Base-by-base conservation (phyloP, 2,797 vertebrate species). In the Crax fasciolata region DNA sequence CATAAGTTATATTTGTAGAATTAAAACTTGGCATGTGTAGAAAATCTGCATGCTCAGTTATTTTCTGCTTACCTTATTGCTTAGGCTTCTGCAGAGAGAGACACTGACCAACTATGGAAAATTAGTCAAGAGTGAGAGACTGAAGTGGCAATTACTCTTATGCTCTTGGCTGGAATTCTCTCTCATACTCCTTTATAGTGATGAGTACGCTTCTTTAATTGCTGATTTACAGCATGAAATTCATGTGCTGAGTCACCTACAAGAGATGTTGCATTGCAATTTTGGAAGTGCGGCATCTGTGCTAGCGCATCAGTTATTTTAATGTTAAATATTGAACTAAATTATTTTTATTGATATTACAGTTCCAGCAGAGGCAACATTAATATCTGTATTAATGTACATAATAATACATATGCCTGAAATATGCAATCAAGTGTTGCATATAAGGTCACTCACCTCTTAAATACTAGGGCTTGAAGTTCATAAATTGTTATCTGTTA, bases 121-220 rank as follows among this genome's bases (percentile, higher is more conserved):
- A 83, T 91, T 90, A 59, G 46, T 89, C 49, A 89, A 57, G 87
- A 87, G 65, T 74, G 46, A 46, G 90, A 74, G 57, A 38, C 28
- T 87, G 86, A 92, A 94, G 65, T 80, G 75, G 54, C 46, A 91
- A 66, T 94, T 89, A 74, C 74, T 94, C 90, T 90, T 90, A 61
- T 6, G 65, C 62, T 51, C 90, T 87, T 85, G 79, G 80, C 65
- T 84, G 65, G 68, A 92, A 35, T 71, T 89, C 54, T 92, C 9
- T 63, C 38, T 89, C 24, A 5, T 76, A n/a, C 13, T 89, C 15
- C 35, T 80, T 76, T 57, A 7, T 2, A 39, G 20, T 38, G 84
- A 30, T 38, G 46, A 17, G 18, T 61, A 27, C 39, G 18, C 75
- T 93, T 68, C 68, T 74, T 51, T 76, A 49, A 5, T n/a, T 82